phyloP scores from a whole-genome alignment of 2,797 vertebrate species.

The Microchirus variegatus region DNA sequence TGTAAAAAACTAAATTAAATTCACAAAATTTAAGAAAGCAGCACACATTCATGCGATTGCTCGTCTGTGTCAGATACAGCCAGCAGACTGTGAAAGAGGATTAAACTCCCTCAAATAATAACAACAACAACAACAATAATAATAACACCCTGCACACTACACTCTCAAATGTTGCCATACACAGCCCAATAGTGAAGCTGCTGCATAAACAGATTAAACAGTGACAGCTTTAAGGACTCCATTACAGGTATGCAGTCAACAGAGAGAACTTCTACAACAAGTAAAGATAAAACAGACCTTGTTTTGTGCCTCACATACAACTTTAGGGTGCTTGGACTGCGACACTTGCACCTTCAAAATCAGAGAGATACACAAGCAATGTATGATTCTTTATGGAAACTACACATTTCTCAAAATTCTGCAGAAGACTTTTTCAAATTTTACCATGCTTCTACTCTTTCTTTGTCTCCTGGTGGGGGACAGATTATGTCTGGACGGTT shows the following conservation, averaged over 20 bases:
- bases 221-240: not conserved
- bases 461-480: conserved; percentile 46
- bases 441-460: conserved; percentile 58
- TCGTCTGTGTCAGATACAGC: conserved; percentile 57
- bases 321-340: conserved; percentile 41
- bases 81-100: conserved; percentile 73
- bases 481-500: conserved; percentile 37
- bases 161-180: conserved; percentile 41
- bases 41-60: conserved; percentile 11
- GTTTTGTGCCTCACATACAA: conserved; percentile 29
- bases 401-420: not conserved
- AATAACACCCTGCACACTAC: conserved; percentile 24
- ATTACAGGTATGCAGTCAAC: not conserved
- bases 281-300: conserved; percentile 44
- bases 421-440: not conserved
- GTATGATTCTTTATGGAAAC: conserved; percentile 1
- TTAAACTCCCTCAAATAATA: conserved; percentile 48
- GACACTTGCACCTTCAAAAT: conserved; percentile 51
- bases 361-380: not conserved
- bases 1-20: not conserved
- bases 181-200: conserved; percentile 12
- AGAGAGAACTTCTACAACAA: not conserved
- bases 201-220: conserved; percentile 30
- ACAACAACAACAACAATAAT: too few species aligned
- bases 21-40: too few species aligned